These are phyloP conservation scores for Sturnira hondurensis DNA, from an alignment of 2,113 vertebrate species.

Conservation along the genomic window DNA sequence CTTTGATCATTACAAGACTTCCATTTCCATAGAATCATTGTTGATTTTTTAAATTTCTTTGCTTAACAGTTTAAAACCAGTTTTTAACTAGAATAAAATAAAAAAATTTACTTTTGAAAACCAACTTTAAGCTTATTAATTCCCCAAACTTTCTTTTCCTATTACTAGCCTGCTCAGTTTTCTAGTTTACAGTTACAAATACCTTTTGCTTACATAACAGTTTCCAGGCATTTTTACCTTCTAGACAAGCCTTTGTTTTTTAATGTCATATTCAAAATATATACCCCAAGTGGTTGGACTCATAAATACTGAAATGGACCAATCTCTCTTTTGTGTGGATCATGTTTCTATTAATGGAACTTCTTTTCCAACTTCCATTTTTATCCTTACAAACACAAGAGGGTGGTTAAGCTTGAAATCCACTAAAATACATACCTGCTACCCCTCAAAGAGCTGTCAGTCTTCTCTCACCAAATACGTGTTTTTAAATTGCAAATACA, in stretches of 20 bases:
- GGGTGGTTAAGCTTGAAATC: not conserved
- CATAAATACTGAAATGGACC: not conserved
- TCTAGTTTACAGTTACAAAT: not conserved
- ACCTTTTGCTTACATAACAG: not conserved
- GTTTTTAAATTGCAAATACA: not conserved
- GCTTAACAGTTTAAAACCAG: not conserved
- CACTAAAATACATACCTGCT: not conserved
- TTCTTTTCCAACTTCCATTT: not conserved
- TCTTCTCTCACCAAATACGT: not conserved
- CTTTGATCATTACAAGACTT: not conserved
- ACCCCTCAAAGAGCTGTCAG: not conserved
- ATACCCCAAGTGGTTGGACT: not conserved
- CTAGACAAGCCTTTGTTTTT: not conserved
- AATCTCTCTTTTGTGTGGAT: not conserved
- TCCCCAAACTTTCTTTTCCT: not conserved
- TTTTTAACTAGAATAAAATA: slow-evolving; percentile 5
- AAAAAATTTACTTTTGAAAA: not conserved
- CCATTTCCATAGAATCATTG: not conserved
- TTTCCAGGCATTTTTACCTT: not conserved
- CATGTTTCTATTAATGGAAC: not conserved
- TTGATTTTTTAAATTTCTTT: not conserved
- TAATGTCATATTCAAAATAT: not conserved
- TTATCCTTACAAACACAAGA: not conserved
- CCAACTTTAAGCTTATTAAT: not conserved
- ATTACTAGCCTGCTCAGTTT: not conserved